Evolutionary conservation across 2,797 vertebrate genomes (phyloP).

Genomic region (Crossoptilon crossoptilon): DNA sequence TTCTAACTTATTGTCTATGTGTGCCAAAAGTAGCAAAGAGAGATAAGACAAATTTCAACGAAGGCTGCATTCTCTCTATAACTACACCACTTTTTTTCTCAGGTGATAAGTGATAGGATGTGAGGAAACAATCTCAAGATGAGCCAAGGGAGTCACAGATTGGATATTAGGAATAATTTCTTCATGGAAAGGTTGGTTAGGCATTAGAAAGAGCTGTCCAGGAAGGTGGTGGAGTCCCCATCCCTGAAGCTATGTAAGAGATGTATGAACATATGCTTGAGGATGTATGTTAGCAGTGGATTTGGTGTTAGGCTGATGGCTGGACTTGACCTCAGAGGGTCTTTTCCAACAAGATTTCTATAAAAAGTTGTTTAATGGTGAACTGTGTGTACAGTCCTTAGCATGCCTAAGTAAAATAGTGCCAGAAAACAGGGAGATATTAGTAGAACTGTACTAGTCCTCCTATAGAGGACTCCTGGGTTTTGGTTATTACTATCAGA

Average conservation of each 20-base stretch:
- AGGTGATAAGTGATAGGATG: neutral
- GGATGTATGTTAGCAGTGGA: neutral
- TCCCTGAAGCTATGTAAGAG: neutral
- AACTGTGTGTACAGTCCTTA: neutral
- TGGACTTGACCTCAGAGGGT: neutral
- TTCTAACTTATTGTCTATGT: neutral
- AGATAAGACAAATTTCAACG: neutral
- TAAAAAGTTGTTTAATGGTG: neutral
- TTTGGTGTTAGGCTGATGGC: neutral
- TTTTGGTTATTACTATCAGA: neutral
- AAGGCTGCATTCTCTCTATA: neutral
- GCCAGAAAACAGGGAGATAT: neutral
- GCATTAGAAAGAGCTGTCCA: neutral
- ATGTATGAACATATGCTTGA: neutral
- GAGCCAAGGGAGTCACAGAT: neutral
- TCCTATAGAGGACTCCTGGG: fast-evolving
- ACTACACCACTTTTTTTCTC: neutral
- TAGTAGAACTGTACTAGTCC: neutral
- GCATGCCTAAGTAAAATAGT: neutral
- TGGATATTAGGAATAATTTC: neutral
- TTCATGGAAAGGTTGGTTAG: neutral
- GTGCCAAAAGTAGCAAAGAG: neutral
- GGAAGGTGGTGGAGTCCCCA: neutral
- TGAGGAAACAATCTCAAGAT: neutral
- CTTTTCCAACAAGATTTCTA: neutral